A percentile compares a stretch with the other conserved stretches of the same genome.
Conservation (phyloP, 1,140 invertebrate genomes). For the Apis laboriosa region DNA sequence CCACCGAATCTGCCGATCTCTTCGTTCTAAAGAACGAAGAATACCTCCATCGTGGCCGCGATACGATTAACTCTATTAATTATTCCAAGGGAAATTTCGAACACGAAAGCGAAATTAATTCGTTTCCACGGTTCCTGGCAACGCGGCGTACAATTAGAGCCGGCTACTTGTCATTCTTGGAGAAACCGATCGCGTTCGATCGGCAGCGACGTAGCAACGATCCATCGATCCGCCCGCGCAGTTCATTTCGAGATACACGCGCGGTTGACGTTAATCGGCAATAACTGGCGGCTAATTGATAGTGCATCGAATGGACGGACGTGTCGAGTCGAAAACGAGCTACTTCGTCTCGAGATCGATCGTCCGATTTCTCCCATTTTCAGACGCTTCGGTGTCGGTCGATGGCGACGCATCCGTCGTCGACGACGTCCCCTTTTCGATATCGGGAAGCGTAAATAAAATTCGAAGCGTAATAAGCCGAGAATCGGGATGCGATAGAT, state of each 20-base stretch:
- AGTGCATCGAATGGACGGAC: constrained; percentile 11
- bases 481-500: neutral
- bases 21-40: neutral
- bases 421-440: too few relatives aligned
- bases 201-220: neutral
- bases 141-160: constrained; percentile 1
- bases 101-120: neutral
- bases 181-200: too few relatives aligned
- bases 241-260: constrained; percentile 1
- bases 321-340: neutral
- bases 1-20: neutral
- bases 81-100: constrained; percentile 6
- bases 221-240: constrained; percentile 1
- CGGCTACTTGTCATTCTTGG: neutral
- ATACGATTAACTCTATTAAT: constrained; percentile 14
- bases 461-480: too few relatives aligned
- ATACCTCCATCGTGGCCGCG: neutral
- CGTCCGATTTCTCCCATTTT: neutral
- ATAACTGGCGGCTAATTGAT: constrained; percentile 24
- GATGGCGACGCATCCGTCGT: too few relatives aligned
- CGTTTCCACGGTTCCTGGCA: constrained; percentile 10
- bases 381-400: too few relatives aligned
- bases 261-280: constrained; percentile 11
- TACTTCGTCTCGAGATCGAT: neutral
- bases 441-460: too few relatives aligned